Evolutionary conservation across 2,113 vertebrate genomes (phyloP), one percentile per base, ranked within the genome.

Genomic region (Okapia johnstoni): DNA sequence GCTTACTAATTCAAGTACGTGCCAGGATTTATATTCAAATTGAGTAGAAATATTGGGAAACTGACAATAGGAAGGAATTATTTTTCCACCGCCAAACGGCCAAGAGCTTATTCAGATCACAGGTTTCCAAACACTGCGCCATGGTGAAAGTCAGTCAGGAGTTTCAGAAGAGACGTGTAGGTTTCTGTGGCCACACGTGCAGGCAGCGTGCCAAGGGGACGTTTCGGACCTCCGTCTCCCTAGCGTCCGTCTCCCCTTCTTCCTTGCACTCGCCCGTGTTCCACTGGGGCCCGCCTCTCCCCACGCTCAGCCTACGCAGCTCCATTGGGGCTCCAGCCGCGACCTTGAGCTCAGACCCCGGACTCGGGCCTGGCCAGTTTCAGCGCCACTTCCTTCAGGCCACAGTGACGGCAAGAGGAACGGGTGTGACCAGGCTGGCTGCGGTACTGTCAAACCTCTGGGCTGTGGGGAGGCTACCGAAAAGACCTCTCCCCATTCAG

Each of bases 91-190:
- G 15, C 43, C 55, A 43, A 90, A 43, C 19, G 91, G 13, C n/a
- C 63, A 85, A 12, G 86, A 88, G 61, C 40, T 90, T 88, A 88
- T n/a, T 94, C 87, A 94, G 87, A 36, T 90, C 55, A 88, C 26
- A 76, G 11, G 80, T 93, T 73, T 93, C 88, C 7, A 70, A 91
- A 88, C 70, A 36, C 5, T n/a, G 14, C 10, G 70, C 4, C 15
- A 36, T 2, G n/a, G 16, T 86, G 4, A 66, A 76, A 33, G 50
- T 40, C 54, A 66, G 73, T 66, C 54, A 54, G 30, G 13, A 79
- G 86, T n/a, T 43, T 92, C 43, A 8, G 43, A 87, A 55, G 58
- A 54, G 33, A 54, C 0, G 3, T 21, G 21, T 30, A 46, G 17
- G 11, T 85, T 88, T 70, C 61, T 40, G 13, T 2, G 36, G 26